Evolutionary conservation across 2,113 vertebrate genomes (phyloP).

Genomic region (Eulacestoma nigropectus): DNA sequence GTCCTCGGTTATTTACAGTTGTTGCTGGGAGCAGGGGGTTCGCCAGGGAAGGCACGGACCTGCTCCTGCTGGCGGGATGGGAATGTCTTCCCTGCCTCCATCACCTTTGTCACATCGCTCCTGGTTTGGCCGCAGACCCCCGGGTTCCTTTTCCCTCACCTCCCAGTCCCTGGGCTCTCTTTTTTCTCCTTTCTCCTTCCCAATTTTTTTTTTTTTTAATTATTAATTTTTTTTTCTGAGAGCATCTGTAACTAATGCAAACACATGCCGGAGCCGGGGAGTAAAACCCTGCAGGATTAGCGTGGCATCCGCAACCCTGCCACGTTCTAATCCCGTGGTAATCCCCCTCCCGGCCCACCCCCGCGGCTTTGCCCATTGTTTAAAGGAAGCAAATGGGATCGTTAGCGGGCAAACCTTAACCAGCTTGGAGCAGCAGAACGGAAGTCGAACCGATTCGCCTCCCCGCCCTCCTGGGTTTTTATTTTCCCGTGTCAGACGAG

Average conservation of each 20-base stretch:
- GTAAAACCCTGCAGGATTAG: conserved; percentile 40
- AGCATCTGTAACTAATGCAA: conserved; percentile 45
- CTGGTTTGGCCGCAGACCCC: neutral
- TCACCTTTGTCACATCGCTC: neutral
- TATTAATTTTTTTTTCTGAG: neutral
- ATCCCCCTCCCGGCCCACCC: conserved; percentile 41
- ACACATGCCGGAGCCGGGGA: neutral
- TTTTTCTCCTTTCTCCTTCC: neutral
- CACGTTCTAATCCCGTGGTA: conserved; percentile 20
- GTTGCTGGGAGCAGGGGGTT: neutral
- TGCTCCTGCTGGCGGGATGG: fast-evolving
- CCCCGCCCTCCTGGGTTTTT: neutral
- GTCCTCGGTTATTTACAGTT: neutral
- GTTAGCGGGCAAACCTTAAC: conserved; percentile 44
- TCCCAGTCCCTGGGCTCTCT: neutral
- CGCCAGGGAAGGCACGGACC: neutral
- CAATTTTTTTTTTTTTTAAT: too few relatives aligned
- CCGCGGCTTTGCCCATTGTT: conserved; percentile 28
- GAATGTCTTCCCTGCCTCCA: neutral
- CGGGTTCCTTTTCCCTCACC: neutral
- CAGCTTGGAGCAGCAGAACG: conserved; percentile 17
- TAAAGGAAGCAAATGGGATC: conserved; percentile 53
- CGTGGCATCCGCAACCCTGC: conserved; percentile 6
- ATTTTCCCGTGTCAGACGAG: neutral
- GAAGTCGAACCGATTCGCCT: neutral